Conservation (phyloP, 2,888 invertebrate species). For the Melitaea athalia region DNA sequence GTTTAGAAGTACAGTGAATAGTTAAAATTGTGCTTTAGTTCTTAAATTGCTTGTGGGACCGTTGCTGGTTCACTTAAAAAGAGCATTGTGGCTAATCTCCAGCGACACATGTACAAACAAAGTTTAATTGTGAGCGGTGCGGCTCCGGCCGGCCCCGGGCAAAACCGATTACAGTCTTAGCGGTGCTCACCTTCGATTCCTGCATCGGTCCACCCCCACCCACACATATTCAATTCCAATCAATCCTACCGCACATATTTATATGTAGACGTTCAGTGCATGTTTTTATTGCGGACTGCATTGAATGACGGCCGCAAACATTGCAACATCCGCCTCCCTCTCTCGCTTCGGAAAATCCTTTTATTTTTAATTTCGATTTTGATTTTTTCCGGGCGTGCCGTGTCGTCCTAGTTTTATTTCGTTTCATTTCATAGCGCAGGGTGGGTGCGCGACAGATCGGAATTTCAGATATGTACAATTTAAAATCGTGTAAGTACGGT, state of each 20-base stretch:
- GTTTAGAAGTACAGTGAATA: constrained; percentile 44
- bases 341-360: constrained; percentile 68
- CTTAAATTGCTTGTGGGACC: constrained; percentile 77
- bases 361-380: constrained; percentile 82
- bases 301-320: constrained; percentile 81
- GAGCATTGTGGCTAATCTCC: constrained; percentile 80
- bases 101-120: constrained; percentile 82
- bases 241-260: constrained; percentile 79
- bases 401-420: constrained; percentile 79
- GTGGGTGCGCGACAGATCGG: constrained; percentile 82
- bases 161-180: constrained; percentile 83
- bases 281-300: constrained; percentile 81
- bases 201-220: constrained; percentile 49
- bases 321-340: constrained; percentile 73
- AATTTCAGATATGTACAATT: constrained; percentile 83
- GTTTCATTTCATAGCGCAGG: constrained; percentile 82
- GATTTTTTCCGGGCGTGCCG: constrained; percentile 78
- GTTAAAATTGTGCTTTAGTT: constrained; percentile 66
- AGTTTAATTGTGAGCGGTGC: constrained; percentile 79
- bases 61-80: constrained; percentile 78
- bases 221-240: constrained; percentile 81
- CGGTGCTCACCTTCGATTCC: constrained; percentile 79
- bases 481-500: constrained; percentile 83
- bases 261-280: constrained; percentile 71
- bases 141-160: constrained; percentile 60